These are phyloP conservation scores for Aldrovandia affinis DNA, from an alignment of 2,797 vertebrate species.

Conservation along the genomic window DNA sequence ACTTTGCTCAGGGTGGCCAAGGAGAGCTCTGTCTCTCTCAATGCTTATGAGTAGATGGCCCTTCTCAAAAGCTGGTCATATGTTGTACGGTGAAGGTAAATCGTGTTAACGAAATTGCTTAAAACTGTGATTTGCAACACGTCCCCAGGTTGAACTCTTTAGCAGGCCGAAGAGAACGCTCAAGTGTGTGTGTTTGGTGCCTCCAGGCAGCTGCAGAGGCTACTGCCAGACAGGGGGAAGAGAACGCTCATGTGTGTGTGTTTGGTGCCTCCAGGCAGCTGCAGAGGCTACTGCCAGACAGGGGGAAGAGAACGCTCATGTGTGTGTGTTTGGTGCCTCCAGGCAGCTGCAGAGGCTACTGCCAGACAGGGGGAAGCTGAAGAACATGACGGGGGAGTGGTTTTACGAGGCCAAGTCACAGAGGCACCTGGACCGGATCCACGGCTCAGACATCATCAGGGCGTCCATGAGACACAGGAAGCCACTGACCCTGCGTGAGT, in stretches of 20 bases:
- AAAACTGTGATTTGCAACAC: background rate
- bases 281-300: constrained; percentile 74
- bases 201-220: constrained; percentile 81
- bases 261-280: constrained; percentile 75
- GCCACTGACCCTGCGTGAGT: constrained; percentile 72
- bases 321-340: constrained; percentile 43
- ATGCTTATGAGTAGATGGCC: background rate
- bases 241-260: no score
- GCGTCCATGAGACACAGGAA: constrained; percentile 88
- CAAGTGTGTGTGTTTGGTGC: constrained; percentile 1
- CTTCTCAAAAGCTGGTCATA: background rate
- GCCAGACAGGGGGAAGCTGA: constrained; percentile 75
- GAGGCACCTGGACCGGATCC: constrained; percentile 89
- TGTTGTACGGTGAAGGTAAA: background rate
- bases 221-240: constrained; percentile 71
- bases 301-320: no score
- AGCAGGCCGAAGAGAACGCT: background rate
- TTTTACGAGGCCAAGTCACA: constrained; percentile 94
- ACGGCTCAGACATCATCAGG: constrained; percentile 91
- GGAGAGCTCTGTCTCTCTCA: background rate
- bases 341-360: constrained; percentile 83
- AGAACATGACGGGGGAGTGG: constrained; percentile 94
- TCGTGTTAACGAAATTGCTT: constrained; percentile 17
- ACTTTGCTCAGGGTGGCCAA: background rate
- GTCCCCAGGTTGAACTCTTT: background rate